phyloP scores from a whole-genome alignment of 2,113 vertebrate species.

The Brachypteracias leptosomus region DNA sequence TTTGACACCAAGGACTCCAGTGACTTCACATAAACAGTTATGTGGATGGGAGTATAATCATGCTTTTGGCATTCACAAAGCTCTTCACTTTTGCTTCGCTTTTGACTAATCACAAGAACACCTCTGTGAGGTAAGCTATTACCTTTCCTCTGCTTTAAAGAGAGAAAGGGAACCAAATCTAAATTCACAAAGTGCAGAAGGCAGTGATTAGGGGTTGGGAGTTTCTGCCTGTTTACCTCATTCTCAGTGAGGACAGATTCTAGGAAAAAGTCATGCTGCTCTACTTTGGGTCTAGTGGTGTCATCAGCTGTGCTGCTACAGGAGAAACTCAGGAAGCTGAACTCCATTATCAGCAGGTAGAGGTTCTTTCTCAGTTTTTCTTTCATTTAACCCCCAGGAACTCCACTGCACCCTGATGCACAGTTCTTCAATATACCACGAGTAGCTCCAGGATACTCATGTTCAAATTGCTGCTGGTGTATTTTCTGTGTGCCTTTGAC shows the following conservation, averaged over 20 bases:
- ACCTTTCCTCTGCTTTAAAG: not conserved
- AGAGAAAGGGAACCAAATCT: not conserved
- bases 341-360: not conserved
- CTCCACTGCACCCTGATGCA: not conserved
- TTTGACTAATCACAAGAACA: not conserved
- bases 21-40: not conserved
- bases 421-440: not conserved
- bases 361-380: not conserved
- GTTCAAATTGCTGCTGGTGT: not conserved
- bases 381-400: not conserved
- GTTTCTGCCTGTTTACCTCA: not conserved
- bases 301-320: not conserved
- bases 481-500: not conserved
- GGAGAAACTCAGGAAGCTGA: not conserved
- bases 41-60: not conserved
- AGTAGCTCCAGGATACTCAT: not conserved
- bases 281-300: not conserved
- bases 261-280: not conserved
- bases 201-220: not conserved
- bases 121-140: rapidly evolving
- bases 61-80: not conserved
- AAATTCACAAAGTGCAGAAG: not conserved
- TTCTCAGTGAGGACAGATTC: not conserved
- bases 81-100: not conserved
- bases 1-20: not conserved